phyloP scores from a whole-genome alignment of 2,113 vertebrate genomes.

The Anser brachyrhynchus region DNA sequence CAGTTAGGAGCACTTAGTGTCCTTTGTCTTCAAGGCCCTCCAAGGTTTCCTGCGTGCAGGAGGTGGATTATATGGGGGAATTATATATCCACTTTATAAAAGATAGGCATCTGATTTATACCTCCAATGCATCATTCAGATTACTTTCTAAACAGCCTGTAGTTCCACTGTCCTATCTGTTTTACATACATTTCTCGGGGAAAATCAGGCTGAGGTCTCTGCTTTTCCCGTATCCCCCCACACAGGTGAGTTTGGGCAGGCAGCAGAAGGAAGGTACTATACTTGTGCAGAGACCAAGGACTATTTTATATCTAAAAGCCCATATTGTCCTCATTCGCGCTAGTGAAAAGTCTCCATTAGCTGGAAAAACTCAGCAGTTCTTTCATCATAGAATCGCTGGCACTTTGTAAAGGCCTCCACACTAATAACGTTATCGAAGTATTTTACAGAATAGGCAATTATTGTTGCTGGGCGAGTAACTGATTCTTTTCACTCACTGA shows the following conservation, averaged over 20 bases:
- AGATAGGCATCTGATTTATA: background rate
- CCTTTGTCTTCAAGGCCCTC: background rate
- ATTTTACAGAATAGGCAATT: background rate
- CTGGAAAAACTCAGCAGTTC: background rate
- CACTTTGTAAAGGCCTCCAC: background rate
- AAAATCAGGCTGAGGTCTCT: background rate
- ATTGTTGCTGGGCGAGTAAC: background rate
- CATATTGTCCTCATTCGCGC: background rate
- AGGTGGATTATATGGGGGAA: background rate
- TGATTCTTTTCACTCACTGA: background rate
- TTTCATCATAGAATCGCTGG: background rate
- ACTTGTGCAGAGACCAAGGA: background rate
- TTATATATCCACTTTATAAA: background rate
- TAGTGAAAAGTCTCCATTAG: background rate
- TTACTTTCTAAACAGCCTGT: background rate
- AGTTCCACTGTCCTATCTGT: background rate
- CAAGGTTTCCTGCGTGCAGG: background rate
- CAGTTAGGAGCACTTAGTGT: background rate
- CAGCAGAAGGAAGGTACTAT: background rate
- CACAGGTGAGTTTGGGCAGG: background rate
- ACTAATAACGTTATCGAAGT: background rate
- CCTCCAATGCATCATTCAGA: background rate
- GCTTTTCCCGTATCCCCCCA: fast-evolving
- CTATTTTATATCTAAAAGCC: background rate
- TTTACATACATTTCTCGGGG: fast-evolving